These are phyloP conservation scores for Cariama cristata DNA, from an alignment of 2,113 vertebrate species.

Conservation along the genomic window DNA sequence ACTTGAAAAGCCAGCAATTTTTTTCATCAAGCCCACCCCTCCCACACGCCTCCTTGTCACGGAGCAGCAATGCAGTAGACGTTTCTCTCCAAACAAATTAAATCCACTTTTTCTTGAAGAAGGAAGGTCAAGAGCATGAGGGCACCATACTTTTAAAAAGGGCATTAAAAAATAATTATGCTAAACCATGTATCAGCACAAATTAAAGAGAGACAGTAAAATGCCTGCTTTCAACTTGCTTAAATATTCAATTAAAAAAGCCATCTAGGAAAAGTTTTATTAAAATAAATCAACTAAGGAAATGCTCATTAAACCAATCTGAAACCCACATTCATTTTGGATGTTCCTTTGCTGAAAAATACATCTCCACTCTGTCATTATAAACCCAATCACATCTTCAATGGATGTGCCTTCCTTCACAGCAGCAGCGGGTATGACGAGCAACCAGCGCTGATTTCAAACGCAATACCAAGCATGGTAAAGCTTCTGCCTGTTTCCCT, in stretches of 20 bases:
- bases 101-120: background rate
- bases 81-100: background rate
- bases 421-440: background rate
- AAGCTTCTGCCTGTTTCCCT: background rate
- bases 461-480: background rate
- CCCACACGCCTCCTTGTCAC: background rate
- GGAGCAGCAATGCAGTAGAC: background rate
- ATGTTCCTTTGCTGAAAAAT: background rate
- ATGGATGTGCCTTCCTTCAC: background rate
- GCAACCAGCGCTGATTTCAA: background rate
- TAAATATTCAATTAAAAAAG: constrained; percentile 40
- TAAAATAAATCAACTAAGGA: constrained; percentile 4
- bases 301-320: background rate
- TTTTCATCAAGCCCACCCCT: background rate
- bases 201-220: constrained; percentile 34
- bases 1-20: background rate
- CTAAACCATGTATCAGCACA: background rate
- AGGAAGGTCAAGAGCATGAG: constrained; percentile 9
- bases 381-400: background rate
- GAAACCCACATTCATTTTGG: background rate
- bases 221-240: background rate
- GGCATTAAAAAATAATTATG: constrained; percentile 48
- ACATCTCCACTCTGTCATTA: background rate
- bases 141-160: background rate
- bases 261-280: background rate